Base-by-base conservation (phyloP, 2,113 vertebrate species). In the Rynchops niger region DNA sequence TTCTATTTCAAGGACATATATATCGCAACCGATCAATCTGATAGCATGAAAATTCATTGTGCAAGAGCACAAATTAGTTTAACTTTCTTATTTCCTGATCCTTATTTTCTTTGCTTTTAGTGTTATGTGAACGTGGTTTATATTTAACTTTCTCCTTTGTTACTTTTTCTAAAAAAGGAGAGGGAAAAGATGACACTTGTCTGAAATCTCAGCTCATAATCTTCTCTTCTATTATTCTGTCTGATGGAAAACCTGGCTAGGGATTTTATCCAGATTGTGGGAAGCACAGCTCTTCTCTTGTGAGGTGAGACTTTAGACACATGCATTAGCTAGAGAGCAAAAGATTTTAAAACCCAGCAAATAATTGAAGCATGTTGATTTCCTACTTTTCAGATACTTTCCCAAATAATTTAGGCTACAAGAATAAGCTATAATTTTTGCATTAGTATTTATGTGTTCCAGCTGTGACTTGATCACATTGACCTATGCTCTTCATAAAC, bases 341-440 rank as follows among this genome's bases (percentile, higher is more conserved):
- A 95, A 82, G 45, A 38, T 90, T 49, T 92, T 92, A 72, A 9
- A 27, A 67, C 56, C 30, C 47, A 90, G 67, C 32, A 88, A 88
- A 58, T 77, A 73, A 85, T 25, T 82, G 59, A 92, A 82, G 71
- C 45, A 61, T 62, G 78, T 73, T 80, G 58, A 80, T 82, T 82
- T 91, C 73, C 67, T 88, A 82, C 93, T 90, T 82, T 89, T 52
- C 59, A 82, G 52, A 69, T 73, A 65, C 15, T 69, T 79, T 72
- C 90, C 88, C 86, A 93, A 90, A 83, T 86, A 65, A 93, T 92
- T 92, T 49, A 95, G 80, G 55, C n/a, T 55, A 66, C 10, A 2
- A 90, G 55, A 80, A 62, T n/a, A 86, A 83, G 59, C 70, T 69
- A 11, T 73, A 80, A 83, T 94, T 96, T 96, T 50, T 91, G 72